Evolutionary conservation across 2,888 invertebrate species (phyloP), one percentile per base, ranked within the genome.

Genomic region (Coremacera marginata): DNA sequence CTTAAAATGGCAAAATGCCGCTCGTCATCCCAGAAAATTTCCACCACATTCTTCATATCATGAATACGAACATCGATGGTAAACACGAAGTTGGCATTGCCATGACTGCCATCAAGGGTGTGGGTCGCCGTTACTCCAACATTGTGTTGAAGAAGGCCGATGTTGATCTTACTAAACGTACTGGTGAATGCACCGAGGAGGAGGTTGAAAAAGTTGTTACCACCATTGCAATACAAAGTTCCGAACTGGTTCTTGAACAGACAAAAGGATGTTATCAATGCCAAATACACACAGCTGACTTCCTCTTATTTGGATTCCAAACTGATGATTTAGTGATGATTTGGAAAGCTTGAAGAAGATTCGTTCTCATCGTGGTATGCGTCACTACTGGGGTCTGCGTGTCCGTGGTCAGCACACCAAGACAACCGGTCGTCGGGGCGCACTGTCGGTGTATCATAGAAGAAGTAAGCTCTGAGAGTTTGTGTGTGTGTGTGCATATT

Each of bases 401-500:
- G 99, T 99, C 77, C 94, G 99, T 90, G 99, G 99, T 92, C 99
- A 99, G 91, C 99, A 99, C 90, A 99, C 99, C 77, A 99, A 99
- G 92, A 99, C 99, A 62, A 99, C 99, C 84, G 99, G 99, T 87
- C 95, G 99, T 90, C 95, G 99, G 91, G 99, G 99, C 95, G 99
- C 91, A 99, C 99, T 91, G 99, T 99, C 87, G 99, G 99, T 96
- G 99, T 99, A 87, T 98, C 98, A 89, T 99, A 99, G 94, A 99
- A 99, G 97, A 99, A 99, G 95, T 96, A 96, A 94, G 81, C 68
- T 65, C 34, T 16, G 5, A 16, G 55, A 37, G 37, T 37, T 14
- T 62, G 25, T 62, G 22, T 72, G 49, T 68, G 68, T 37, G 4
- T 37, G 37, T 68, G 51, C n/a, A 34, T 37, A 34, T 34, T 71